Percentiles rank a stretch among this genome's conserved stretches.
phyloP scores from a whole-genome alignment of 1,140 invertebrate genomes.

The Eumaeus atala region DNA sequence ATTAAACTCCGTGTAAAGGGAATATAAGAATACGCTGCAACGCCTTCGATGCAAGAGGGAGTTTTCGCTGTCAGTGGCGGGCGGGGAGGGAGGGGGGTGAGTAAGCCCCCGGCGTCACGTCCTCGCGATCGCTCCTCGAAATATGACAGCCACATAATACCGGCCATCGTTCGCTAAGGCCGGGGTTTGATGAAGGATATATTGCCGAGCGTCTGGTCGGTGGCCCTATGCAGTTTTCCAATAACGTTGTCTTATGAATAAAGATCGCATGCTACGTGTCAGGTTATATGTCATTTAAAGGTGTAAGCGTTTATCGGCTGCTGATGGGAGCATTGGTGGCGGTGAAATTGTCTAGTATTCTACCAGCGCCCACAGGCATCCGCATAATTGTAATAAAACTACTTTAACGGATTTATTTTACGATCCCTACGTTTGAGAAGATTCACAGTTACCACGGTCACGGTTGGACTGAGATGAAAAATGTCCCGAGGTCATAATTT shows the following conservation, averaged over 20 bases:
- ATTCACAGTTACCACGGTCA: too few relatives aligned
- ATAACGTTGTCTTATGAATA: conserved; percentile 13
- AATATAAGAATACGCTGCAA: conserved; percentile 38
- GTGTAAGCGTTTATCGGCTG: too few relatives aligned
- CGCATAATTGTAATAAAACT: too few relatives aligned
- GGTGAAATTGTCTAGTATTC: too few relatives aligned
- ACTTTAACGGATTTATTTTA: too few relatives aligned
- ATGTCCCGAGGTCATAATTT: too few relatives aligned
- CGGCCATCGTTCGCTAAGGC: conserved; percentile 54
- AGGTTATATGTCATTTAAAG: too few relatives aligned
- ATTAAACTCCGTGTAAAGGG: conserved; percentile 42
- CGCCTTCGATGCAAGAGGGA: conserved; percentile 35
- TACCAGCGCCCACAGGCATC: too few relatives aligned
- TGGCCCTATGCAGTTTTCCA: conserved; percentile 20
- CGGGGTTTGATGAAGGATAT: conserved; percentile 56
- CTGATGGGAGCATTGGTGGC: too few relatives aligned
- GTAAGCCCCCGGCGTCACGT: conserved; percentile 44
- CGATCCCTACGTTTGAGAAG: too few relatives aligned
- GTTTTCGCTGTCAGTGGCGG: too few relatives aligned
- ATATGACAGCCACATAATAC: conserved; percentile 61
- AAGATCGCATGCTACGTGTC: background rate
- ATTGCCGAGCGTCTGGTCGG: conserved; percentile 42
- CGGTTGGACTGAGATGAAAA: too few relatives aligned
- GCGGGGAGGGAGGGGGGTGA: conserved; percentile 16
- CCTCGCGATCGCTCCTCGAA: conserved; percentile 46